These are phyloP conservation scores for Harmothoe impar DNA, from an alignment of 2,888 invertebrate species.

Conservation along the genomic window DNA sequence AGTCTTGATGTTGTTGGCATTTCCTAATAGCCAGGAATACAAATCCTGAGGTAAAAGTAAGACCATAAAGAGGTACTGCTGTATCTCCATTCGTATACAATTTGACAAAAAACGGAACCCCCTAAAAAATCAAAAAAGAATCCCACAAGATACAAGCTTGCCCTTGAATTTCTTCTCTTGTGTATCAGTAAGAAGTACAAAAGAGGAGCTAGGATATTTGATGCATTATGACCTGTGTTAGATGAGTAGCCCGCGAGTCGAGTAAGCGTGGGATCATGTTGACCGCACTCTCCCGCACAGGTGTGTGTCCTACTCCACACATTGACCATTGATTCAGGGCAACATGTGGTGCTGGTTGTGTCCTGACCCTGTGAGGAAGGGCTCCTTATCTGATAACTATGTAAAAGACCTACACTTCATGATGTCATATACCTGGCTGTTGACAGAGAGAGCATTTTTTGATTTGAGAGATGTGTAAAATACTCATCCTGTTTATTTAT, in stretches of 20 bases:
- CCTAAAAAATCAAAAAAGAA: neutral
- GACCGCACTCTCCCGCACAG: neutral
- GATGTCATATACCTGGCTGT: neutral
- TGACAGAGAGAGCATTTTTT: neutral
- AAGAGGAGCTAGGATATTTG: neutral
- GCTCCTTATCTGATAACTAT: neutral
- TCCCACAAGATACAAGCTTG: neutral
- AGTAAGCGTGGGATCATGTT: neutral
- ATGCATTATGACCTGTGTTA: neutral
- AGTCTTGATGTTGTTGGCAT: slow-evolving; percentile 48
- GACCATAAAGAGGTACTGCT: neutral
- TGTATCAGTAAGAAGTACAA: neutral
- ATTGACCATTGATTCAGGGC: neutral
- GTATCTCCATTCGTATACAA: neutral
- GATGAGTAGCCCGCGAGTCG: neutral
- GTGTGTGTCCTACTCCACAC: neutral
- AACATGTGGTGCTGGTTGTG: slow-evolving; percentile 5
- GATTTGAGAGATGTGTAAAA: too few relatives aligned
- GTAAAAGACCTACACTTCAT: neutral
- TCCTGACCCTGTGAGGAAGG: neutral
- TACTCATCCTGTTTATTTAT: too few relatives aligned
- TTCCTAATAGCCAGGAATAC: neutral
- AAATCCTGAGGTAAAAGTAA: neutral
- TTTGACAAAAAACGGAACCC: too few relatives aligned
- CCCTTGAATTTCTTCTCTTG: neutral